These are phyloP conservation scores for Zygogramma bicolorata DNA, from an alignment of 2,888 invertebrate genomes.

Conservation along the genomic window DNA sequence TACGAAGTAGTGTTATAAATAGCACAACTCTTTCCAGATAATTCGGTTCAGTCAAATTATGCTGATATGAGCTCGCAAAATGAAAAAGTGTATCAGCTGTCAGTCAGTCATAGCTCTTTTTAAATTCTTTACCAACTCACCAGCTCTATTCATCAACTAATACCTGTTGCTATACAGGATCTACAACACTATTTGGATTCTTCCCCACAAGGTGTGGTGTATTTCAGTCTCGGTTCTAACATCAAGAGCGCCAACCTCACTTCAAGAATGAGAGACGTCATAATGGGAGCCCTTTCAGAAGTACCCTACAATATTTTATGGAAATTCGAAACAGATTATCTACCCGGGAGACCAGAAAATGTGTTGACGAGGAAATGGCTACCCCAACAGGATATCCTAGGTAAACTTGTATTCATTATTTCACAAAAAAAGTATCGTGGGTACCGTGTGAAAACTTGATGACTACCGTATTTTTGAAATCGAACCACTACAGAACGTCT, in stretches of 20 bases:
- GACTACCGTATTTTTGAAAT: no score
- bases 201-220: constrained; percentile 61
- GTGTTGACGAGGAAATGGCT: constrained; percentile 66
- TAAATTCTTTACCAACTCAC: no score
- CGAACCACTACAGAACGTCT: no score
- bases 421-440: background rate
- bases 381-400: constrained; percentile 66
- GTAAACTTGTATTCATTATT: constrained; percentile 47
- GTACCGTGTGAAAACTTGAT: no score
- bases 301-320: constrained; percentile 65
- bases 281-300: constrained; percentile 61
- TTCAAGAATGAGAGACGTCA: constrained; percentile 52
- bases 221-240: constrained; percentile 66
- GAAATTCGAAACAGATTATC: constrained; percentile 64
- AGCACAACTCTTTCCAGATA: no score
- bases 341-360: constrained; percentile 58
- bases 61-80: no score
- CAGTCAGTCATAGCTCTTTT: no score
- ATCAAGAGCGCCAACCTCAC: constrained; percentile 61
- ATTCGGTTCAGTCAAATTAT: no score
- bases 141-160: no score
- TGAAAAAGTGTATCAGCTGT: no score
- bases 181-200: constrained; percentile 59
- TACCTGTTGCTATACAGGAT: constrained; percentile 52
- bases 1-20: no score